These are phyloP conservation scores for Ophioninae sp. DNA, from an alignment of 2,888 invertebrate species.

Conservation along the genomic window DNA sequence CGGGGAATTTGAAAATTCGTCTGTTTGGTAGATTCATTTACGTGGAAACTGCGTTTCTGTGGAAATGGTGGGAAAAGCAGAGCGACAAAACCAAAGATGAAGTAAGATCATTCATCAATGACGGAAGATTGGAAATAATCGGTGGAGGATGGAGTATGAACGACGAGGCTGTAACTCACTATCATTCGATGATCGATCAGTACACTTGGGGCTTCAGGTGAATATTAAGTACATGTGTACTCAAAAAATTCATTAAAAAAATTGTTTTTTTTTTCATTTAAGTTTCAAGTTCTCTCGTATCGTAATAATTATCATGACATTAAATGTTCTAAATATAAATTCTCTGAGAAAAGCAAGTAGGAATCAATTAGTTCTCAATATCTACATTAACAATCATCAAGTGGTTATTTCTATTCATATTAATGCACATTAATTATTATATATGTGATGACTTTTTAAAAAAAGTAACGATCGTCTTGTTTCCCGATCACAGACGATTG, in stretches of 20 bases:
- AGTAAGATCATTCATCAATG: conserved; percentile 84
- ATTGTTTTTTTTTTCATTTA: no score
- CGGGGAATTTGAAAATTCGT: neutral
- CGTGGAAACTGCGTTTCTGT: conserved; percentile 93
- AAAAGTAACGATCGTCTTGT: neutral
- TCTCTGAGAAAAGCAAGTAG: no score
- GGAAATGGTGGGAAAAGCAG: conserved; percentile 90
- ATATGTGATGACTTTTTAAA: neutral
- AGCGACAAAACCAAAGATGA: conserved; percentile 82
- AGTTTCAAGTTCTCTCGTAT: no score
- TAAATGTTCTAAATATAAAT: no score
- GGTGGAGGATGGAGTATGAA: conserved; percentile 94
- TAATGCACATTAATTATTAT: neutral
- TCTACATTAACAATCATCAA: no score
- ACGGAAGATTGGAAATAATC: conserved; percentile 89
- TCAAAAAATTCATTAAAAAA: no score
- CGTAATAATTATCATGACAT: no score
- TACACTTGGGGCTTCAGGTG: conserved; percentile 89
- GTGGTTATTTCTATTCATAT: no score
- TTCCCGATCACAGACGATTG: conserved; percentile 75
- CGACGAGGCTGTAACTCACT: conserved; percentile 88
- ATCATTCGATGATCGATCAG: conserved; percentile 89
- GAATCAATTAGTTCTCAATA: no score
- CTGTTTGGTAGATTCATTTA: conserved; percentile 88
- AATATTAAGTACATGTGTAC: neutral